Conservation (phyloP, 2,797 vertebrate species). For the Agapornis canus region DNA sequence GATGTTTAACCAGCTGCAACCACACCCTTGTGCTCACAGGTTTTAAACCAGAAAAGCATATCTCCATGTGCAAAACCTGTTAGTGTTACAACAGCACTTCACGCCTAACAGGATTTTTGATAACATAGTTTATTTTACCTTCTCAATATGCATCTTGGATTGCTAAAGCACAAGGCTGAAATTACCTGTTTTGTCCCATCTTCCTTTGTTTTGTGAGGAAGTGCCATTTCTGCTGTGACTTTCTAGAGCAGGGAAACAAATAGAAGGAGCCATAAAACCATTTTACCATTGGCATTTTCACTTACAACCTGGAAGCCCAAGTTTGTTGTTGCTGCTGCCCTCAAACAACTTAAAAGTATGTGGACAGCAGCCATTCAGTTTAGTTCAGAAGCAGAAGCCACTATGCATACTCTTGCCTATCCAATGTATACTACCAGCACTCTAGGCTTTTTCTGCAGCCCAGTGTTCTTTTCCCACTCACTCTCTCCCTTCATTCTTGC, state of each 20-base stretch:
- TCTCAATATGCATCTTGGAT: not conserved
- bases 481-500: not conserved
- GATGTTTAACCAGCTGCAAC: constrained; percentile 6
- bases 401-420: not conserved
- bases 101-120: not conserved
- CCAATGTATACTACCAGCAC: not conserved
- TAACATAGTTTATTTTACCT: not conserved
- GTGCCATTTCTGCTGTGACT: not conserved
- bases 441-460: not conserved
- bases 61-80: not conserved
- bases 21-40: not conserved
- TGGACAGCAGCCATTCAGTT: not conserved
- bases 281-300: not conserved
- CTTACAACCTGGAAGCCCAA: not conserved
- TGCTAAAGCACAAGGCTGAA: not conserved
- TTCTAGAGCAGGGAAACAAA: not conserved
- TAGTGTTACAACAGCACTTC: not conserved
- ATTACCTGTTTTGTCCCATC: not conserved
- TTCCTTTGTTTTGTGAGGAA: not conserved
- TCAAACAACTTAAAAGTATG: not conserved
- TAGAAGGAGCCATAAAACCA: not conserved
- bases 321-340: not conserved
- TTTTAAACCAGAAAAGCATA: constrained; percentile 33
- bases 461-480: not conserved
- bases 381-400: not conserved